Base-by-base conservation (phyloP, 1,140 invertebrate genomes). In the Drosophila bifasciata region DNA sequence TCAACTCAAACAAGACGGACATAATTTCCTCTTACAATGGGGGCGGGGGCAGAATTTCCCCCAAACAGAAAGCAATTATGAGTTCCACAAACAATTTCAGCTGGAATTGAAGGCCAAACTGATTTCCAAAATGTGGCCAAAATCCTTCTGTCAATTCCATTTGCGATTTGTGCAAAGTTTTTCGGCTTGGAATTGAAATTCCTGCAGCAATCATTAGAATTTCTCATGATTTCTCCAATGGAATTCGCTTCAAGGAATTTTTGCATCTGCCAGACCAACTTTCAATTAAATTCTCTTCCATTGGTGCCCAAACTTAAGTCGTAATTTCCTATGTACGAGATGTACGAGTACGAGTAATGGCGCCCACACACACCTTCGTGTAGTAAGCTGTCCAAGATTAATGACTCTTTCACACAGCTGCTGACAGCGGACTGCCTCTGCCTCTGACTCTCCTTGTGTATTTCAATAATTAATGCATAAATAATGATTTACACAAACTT, bases 391-490 rank as follows among this genome's bases (percentile, higher is more conserved):
- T 25, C 39, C 56, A 71, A 71, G 68, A 71, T 71, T 71, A 71
- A 71, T 71, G 68, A 71, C 45, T 60, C 49, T 16, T 46, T 39
- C 48, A 53, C 36, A 19, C 23, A 36, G 11, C n/a, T 43, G 40
- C 56, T 53, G 48, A 68, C 28, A 49, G 62, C 21, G 46, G 49
- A 36, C 49, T 40, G 53, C 19, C 44, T n/a, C 21, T 48, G 67
- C 25, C n/a, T 46, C 32, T 39, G 17, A 15, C n/a, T 19, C 23
- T 46, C 58, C 44, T 21, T 56, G 43, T 61, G 51, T 75, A 70
- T 62, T 76, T 80, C 67, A 80, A 68, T 80, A 80, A 80, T 72
- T 80, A 80, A 76, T 80, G 72, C 77, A 76, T 72, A 68, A 80
- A 76, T 81, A 81, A 81, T 73, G 73, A 81, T 81, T 81, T 69